phyloP scores from a whole-genome alignment of 2,113 vertebrate species.

The Pseudonaja textilis region DNA sequence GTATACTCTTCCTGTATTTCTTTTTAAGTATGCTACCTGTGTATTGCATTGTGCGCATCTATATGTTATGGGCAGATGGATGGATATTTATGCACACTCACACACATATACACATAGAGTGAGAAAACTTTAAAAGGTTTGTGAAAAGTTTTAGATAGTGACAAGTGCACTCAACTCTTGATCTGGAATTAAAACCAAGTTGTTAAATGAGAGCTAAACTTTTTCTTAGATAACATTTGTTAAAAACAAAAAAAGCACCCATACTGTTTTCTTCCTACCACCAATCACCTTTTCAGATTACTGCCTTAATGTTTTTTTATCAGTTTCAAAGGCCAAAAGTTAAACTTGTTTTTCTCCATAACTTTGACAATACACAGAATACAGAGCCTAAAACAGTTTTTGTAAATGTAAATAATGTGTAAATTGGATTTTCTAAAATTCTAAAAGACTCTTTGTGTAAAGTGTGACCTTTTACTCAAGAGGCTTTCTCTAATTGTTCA shows the following conservation, averaged over 20 bases:
- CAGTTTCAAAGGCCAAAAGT: neutral
- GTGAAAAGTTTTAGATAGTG: neutral
- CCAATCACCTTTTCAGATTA: neutral
- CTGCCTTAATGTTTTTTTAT: neutral
- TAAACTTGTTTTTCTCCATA: neutral
- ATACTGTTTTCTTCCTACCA: neutral
- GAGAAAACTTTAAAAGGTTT: neutral
- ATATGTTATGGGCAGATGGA: neutral
- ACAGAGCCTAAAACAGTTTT: neutral
- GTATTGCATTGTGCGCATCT: neutral
- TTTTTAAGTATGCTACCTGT: neutral
- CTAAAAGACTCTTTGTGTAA: neutral
- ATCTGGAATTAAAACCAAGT: neutral
- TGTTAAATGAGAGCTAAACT: neutral
- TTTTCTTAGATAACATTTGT: neutral
- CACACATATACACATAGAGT: neutral
- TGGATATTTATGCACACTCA: neutral
- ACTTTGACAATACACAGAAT: neutral
- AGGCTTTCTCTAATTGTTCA: neutral
- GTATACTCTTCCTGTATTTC: neutral
- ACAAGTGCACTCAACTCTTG: neutral
- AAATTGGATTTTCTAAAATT: neutral
- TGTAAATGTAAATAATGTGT: neutral
- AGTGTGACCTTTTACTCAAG: neutral
- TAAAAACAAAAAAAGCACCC: neutral